Percentiles rank a stretch among this genome's conserved stretches.
Evolutionary conservation across 1,140 invertebrate genomes (phyloP).

Genomic region (Dryas iulia): DNA sequence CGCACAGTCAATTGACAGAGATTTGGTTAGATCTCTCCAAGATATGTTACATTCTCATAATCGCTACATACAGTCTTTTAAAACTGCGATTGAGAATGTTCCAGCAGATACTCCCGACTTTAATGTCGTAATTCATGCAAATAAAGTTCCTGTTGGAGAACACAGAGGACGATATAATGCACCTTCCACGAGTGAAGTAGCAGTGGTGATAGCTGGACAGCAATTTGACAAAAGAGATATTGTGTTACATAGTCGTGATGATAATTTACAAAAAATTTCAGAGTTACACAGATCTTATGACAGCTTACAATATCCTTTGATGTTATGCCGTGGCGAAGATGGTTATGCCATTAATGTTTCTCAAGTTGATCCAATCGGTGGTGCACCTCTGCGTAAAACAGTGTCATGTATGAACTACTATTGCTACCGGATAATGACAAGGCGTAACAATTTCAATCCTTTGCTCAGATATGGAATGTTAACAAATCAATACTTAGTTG

Average conservation of each 20-base stretch:
- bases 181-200: conserved; percentile 38
- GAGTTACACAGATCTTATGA: conserved; percentile 39
- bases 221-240: conserved; percentile 40
- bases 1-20: conserved; percentile 24
- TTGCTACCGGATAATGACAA: conserved; percentile 40
- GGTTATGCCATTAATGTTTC: conserved; percentile 39
- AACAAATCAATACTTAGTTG: too few relatives aligned
- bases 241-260: conserved; percentile 32
- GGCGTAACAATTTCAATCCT: conserved; percentile 40
- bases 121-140: conserved; percentile 21
- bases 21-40: conserved; percentile 32
- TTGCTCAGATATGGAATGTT: too few relatives aligned
- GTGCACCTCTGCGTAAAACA: conserved; percentile 38
- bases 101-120: conserved; percentile 33
- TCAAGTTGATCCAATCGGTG: conserved; percentile 35
- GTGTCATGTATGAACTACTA: conserved; percentile 45
- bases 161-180: conserved; percentile 38
- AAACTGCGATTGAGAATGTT: conserved; percentile 36
- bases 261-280: conserved; percentile 35
- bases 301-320: conserved; percentile 37
- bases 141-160: conserved; percentile 39
- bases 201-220: conserved; percentile 36
- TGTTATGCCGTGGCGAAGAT: conserved; percentile 38
- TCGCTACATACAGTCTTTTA: conserved; percentile 35
- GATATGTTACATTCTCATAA: conserved; percentile 38